phyloP scores from a whole-genome alignment of 1,140 invertebrate species.

The Varroa destructor region DNA sequence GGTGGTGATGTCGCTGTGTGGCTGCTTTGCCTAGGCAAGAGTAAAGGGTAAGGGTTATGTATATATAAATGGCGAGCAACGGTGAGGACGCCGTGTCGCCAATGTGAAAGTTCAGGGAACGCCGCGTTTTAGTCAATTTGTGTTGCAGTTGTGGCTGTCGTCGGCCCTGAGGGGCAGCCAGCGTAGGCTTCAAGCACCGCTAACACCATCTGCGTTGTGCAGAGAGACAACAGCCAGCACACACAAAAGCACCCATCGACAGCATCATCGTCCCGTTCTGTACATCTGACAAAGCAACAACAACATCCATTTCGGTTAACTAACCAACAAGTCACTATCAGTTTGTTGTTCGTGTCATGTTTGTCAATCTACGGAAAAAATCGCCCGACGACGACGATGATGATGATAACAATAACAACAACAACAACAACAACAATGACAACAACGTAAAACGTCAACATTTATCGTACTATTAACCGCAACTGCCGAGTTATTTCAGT shows the following conservation, averaged over 20 bases:
- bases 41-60: slow-evolving; percentile 10
- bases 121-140: slow-evolving; percentile 27
- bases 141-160: slow-evolving; percentile 27
- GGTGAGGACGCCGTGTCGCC: slow-evolving; percentile 10
- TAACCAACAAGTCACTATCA: too few species aligned
- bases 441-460: too few species aligned
- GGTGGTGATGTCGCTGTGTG: too few species aligned
- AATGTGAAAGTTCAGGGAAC: slow-evolving; percentile 28
- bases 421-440: too few species aligned
- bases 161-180: slow-evolving; percentile 26
- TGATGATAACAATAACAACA: too few species aligned
- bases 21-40: background rate
- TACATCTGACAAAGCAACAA: background rate
- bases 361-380: too few species aligned
- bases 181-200: slow-evolving; percentile 27
- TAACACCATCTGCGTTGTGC: slow-evolving; percentile 1
- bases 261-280: background rate
- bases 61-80: background rate
- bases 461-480: too few species aligned
- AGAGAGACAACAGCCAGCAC: slow-evolving; percentile 11
- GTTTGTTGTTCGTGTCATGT: too few species aligned
- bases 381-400: too few species aligned
- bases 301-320: too few species aligned
- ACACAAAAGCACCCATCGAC: background rate
- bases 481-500: too few species aligned